Evolutionary conservation across 1,140 invertebrate species (phyloP), one percentile per base, ranked within the genome.

Genomic region (Cephus cinctus): DNA sequence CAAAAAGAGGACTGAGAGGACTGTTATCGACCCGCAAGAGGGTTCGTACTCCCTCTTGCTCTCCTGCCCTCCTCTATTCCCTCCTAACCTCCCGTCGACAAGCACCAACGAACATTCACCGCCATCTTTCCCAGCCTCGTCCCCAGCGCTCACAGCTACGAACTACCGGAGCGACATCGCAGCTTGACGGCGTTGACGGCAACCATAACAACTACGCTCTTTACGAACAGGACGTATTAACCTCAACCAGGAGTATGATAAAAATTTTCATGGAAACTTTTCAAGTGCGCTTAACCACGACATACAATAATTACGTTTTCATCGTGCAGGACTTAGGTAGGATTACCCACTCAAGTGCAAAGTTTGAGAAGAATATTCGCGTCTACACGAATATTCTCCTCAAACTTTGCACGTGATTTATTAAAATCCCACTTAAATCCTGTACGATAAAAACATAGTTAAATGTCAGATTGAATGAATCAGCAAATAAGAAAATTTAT

Each of bases 1-100:
- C 62, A 56, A 47, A 59, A 46, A 56, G 64, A 67, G 59, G 50
- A 71, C 69, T 71, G 69, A 69, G n/a, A n/a, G 50, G 61, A 43
- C 54, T 65, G 58, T 65, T 63, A 70, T 72, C 67, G 69, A 72
- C 65, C 65, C 62, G 47, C 53, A 47, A 55, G 47, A 57, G 47
- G 38, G 36, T 40, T 49, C 35, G 25, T 20, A 18, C 11, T 12
- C 19, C 34, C 34, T 36, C 12, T 8, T 15, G 18, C 30, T 20
- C 15, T 47, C 47, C 52, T 41, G 31, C 51, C 15, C 50, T 56
- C 49, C 54, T 47, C 50, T 48, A 50, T 22, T 38, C 39, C 11
- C 36, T 30, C 22, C 31, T n/a, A n/a, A n/a, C n/a, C n/a, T n/a
- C n/a, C n/a, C n/a, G n/a, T n/a, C n/a, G n/a, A n/a, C n/a, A n/a